Evolutionary conservation across 2,113 vertebrate genomes (phyloP).

Genomic region (Taxidea taxus): DNA sequence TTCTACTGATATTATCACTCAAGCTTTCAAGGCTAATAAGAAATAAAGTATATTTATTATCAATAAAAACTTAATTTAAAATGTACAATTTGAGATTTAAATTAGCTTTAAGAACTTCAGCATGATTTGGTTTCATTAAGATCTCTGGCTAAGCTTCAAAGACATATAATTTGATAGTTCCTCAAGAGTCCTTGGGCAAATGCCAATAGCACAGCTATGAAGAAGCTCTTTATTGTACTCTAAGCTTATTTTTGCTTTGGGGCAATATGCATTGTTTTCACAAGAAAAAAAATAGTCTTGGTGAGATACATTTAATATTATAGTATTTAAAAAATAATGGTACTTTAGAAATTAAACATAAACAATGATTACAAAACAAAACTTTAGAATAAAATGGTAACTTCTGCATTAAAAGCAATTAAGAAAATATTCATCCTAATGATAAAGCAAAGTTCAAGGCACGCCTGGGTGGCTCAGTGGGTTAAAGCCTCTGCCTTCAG

Average conservation of each 20-base stretch:
- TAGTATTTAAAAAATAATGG: not conserved
- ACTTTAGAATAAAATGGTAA: not conserved
- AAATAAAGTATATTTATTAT: slow-evolving; percentile 84
- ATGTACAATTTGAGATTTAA: slow-evolving; percentile 81
- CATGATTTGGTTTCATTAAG: slow-evolving; percentile 79
- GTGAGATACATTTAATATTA: not conserved
- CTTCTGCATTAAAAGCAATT: not conserved
- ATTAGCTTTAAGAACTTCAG: slow-evolving; percentile 81
- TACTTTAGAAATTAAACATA: slow-evolving; percentile 18
- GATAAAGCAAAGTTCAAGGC: not conserved
- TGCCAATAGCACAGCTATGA: slow-evolving; percentile 51
- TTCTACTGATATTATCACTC: slow-evolving; percentile 81
- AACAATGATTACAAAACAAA: not conserved
- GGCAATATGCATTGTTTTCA: not conserved
- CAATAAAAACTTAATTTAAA: slow-evolving; percentile 86
- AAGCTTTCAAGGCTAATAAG: slow-evolving; percentile 81
- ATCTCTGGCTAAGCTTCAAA: slow-evolving; percentile 76
- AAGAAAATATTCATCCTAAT: not conserved
- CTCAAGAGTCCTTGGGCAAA: slow-evolving; percentile 66
- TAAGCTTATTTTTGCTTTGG: slow-evolving; percentile 18
- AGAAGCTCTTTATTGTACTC: slow-evolving; percentile 48
- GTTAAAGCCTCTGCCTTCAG: no score
- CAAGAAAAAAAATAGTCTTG: not conserved
- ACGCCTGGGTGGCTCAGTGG: no score
- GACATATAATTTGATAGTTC: slow-evolving; percentile 71